Evolutionary conservation across 2,113 vertebrate genomes (phyloP), one percentile per base, ranked within the genome.

Genomic region (Cichladusa arquata): DNA sequence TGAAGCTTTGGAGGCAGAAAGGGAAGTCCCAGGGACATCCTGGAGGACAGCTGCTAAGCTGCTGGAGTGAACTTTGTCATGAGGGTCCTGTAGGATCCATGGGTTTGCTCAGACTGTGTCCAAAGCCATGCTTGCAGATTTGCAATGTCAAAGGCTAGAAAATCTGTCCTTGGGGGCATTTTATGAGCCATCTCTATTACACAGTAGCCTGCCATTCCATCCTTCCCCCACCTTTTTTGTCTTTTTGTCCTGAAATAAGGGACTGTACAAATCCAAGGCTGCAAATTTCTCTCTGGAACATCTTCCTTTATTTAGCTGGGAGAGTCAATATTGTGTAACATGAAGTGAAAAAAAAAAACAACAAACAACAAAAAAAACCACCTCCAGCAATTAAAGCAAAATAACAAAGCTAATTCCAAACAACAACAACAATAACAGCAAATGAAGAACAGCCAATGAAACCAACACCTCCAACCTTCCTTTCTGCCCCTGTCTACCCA

Each of bases 381-480:
- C 25, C 25, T 3, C 4, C 24, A 58, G 25, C 14, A 36, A 42
- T n/a, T 62, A 58, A 73, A 47, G 0, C 9, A 79, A 70, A 71
- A 8, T 20, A 58, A 36, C 8, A 88, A 57, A 82, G 15, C 6
- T 83, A 65, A 14, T 11, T 56, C 24, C 8, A 18, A 80, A 56
- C 19, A 74, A 18, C 34, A 74, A 18, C 40, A 67, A 20, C n/a
- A 34, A 29, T 7, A 65, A 15, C 12, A 90, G 26, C 17, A 72
- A 80, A n/a, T 0, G 2, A 73, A 54, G 42, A 88, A 14, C 9
- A 86, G 58, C 7, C 19, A 40, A 61, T 6, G 4, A 82, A 51
- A 54, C 14, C 11, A 71, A 26, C 20, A 74, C 1, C 2, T 0
- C 9, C 5, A 61, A 3, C 7, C 6, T 20, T 74, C 31, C 31